Base-by-base conservation (phyloP, 2,113 vertebrate species). In the Callithrix jacchus region DNA sequence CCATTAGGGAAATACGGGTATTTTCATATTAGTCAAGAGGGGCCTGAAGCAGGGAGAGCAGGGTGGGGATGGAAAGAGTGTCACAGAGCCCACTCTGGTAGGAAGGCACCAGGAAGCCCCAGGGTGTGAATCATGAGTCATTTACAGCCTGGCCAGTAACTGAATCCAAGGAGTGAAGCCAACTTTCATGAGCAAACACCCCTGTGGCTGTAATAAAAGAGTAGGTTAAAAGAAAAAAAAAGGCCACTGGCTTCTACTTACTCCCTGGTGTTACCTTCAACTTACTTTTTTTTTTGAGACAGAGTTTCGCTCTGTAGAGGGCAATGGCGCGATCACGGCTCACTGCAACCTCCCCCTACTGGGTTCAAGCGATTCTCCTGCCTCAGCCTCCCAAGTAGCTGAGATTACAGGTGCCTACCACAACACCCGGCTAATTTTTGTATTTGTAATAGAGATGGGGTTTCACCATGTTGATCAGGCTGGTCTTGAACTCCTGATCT, bases 181-280 rank as follows among this genome's bases (percentile, higher is more conserved):
- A 93, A 7, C 23, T 52, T 90, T 77, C 79, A 64, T 71, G 61
- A 82, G 86, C 61, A 89, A 90, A 95, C 68, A 56, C 77, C 89
- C 93, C 81, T 58, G 66, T 93, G 93, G 89, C 68, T 79, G 49
- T 79, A 73, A 93, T 79, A 86, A 96, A 84, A 83, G 83, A 88
- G 76, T 14, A 66, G 45, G 4, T 27, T 6, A 40, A 17, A 68
- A 66, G 40, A 83, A 56, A 79, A 42, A 81, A 47, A 42, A 35
- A 74, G 54, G 64, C 21, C 23, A 8, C 52, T 88, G 76, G 66
- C 61, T 91, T 82, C 68, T 10, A 66, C 18, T 79, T 52, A 66
- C 4, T 6, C 37, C 94, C 47, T 87, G 37, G 80, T 58, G 64
- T 66, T 20, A n/a, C 45, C 58, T 84, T 85, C 9, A 56, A 17